Evolutionary conservation across 35 echinoderm and acorn worm species (phyloP), one percentile per base, ranked within the genome.

Genomic region (Strongylocentrotus purpuratus): DNA sequence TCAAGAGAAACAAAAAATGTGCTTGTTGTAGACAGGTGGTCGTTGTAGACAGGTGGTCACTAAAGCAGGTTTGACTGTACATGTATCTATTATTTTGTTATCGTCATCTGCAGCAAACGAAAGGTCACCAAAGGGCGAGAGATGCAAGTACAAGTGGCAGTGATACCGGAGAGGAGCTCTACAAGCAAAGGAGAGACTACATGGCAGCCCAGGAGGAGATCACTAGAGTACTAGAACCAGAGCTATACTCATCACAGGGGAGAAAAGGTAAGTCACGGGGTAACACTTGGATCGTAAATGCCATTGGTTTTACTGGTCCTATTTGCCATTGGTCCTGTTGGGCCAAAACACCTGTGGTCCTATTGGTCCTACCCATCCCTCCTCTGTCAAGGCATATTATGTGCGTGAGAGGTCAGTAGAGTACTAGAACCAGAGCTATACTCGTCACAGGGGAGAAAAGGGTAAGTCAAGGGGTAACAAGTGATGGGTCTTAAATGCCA

Each of bases 141-240:
- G 91, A 93, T 13, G 32, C 0, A 4, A 93, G 91, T 58, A 31
- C 46, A 17, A 93, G 91, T 58, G 91, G 91, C 17, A 93, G 91
- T 58, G 91, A 93, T 33, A 46, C 46, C 0, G 91, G 91, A 2
- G 91, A 93, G 91, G 91, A 93, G 48, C 91, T 93, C 18, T 93
- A 93, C 91, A 93, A 93, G 28, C 91, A 93, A 45, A 93, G 91
- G 48, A 58, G 48, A 46, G 91, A 93, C 1, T 93, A 93, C 91
- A 93, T 93, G 91, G 91, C 91, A 2, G 91, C 91, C 31, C 91
- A 93, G 46, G 91, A 93, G 46, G 91, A 93, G 48, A 93, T 93
- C 46, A 93, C 47, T n/a, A 47, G 46, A 46, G 91, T 93, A 31
- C 91, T 93, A 46, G 91, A 93, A 93, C 91, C 91, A 31, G 91